Evolutionary conservation across 2,113 vertebrate species (phyloP).

Genomic region (Toxotes chatareus): DNA sequence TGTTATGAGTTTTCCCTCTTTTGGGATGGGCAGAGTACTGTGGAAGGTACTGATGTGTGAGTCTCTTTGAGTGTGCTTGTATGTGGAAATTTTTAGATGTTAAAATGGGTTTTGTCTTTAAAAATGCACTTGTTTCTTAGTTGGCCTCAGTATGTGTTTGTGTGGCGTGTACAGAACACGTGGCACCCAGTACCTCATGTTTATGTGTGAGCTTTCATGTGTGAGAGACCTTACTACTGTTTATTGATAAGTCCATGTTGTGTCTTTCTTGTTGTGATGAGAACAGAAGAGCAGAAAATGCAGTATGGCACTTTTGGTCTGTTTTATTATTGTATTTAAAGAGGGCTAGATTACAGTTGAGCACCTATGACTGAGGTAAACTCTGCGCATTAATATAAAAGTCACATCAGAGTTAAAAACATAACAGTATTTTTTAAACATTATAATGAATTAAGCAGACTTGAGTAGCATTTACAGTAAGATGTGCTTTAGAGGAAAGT

Average conservation of each 20-base stretch:
- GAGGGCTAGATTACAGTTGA: background rate
- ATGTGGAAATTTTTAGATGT: background rate
- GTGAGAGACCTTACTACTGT: slow-evolving; percentile 20
- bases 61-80: background rate
- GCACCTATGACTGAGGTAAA: background rate
- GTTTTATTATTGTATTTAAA: slow-evolving; percentile 16
- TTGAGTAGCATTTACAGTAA: background rate
- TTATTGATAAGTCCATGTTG: slow-evolving; percentile 16
- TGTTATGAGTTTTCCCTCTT: background rate
- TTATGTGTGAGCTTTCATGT: slow-evolving; percentile 19
- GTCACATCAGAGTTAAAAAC: background rate
- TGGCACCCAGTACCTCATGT: background rate
- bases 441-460: background rate
- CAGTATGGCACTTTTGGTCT: background rate
- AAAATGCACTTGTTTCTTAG: background rate
- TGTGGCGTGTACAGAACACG: background rate
- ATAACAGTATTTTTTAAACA: background rate
- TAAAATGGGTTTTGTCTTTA: background rate
- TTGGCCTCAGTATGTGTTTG: background rate
- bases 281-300: background rate
- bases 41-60: background rate
- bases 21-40: background rate
- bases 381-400: background rate
- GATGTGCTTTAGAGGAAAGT: background rate
- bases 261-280: background rate